Percentiles rank a stretch among this genome's conserved stretches.
Conservation (phyloP, 2,113 vertebrate species). For the Narcine bancroftii region DNA sequence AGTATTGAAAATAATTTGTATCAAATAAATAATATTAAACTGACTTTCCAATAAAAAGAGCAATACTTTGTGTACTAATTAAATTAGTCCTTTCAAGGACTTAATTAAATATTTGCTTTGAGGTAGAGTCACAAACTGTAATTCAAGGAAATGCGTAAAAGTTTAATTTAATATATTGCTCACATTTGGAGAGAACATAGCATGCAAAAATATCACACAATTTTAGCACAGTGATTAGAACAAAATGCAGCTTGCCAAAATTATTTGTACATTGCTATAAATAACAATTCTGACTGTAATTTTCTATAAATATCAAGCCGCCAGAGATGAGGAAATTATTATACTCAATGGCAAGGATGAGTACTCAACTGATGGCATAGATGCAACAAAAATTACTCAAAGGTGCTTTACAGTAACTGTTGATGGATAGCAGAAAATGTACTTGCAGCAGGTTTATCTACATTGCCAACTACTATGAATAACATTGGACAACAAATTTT, state of each 20-base stretch:
- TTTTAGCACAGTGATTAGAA: neutral
- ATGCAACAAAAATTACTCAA: no score
- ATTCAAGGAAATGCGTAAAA: neutral
- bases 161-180: neutral
- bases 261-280: neutral
- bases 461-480: no score
- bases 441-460: no score
- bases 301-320: neutral
- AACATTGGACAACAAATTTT: no score
- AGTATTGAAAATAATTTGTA: neutral
- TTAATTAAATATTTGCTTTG: neutral
- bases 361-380: no score
- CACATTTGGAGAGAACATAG: neutral
- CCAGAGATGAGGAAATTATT: no score
- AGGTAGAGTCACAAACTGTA: neutral
- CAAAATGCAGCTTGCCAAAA: neutral
- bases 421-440: no score
- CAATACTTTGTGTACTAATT: neutral
- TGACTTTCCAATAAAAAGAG: neutral
- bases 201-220: neutral
- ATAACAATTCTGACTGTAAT: neutral
- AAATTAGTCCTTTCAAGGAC: neutral
- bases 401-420: no score
- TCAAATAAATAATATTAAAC: neutral
- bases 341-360: no score